These are phyloP conservation scores for Drosophila orena DNA, from an alignment of 1,140 invertebrate species.

Conservation along the genomic window DNA sequence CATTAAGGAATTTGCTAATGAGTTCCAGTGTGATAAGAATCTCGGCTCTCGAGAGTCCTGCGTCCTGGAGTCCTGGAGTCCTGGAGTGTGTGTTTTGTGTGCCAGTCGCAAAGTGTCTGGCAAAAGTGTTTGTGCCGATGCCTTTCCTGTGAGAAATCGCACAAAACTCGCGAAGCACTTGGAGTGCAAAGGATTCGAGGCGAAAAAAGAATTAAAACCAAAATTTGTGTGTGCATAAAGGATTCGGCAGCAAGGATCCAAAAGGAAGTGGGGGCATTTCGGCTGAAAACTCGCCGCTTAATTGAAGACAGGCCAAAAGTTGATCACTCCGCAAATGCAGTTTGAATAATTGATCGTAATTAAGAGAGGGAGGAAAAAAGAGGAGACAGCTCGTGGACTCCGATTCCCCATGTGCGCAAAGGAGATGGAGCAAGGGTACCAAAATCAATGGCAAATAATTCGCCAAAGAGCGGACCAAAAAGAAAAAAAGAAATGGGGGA, in stretches of 20 bases:
- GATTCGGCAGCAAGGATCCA: conserved; percentile 29
- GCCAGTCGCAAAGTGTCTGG: conserved; percentile 30
- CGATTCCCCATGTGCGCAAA: conserved; percentile 4
- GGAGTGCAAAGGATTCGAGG: conserved; percentile 5
- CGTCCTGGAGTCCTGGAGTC: conserved; percentile 7
- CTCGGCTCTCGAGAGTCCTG: conserved; percentile 21
- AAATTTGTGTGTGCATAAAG: conserved; percentile 40
- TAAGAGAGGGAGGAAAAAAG: conserved; percentile 59
- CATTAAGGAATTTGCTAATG: conserved; percentile 76
- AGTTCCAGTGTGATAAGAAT: conserved; percentile 66
- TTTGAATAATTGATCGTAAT: conserved; percentile 84
- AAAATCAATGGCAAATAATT: conserved; percentile 84
- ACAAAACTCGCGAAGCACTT: conserved; percentile 67
- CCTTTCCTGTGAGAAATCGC: conserved; percentile 84
- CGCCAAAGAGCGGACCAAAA: conserved; percentile 45
- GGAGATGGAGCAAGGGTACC: conserved; percentile 14
- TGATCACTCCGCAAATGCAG: conserved; percentile 81
- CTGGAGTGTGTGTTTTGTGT: conserved; percentile 19
- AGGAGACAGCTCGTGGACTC: conserved; percentile 5
- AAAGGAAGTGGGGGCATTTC: not conserved
- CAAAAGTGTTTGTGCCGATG: conserved; percentile 81
- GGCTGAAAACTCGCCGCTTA: conserved; percentile 42
- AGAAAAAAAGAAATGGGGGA: conserved; percentile 15
- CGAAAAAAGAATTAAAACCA: conserved; percentile 44
- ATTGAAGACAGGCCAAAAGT: conserved; percentile 78